Conservation (phyloP, 2,113 vertebrate species). For the Rhineura floridana region DNA sequence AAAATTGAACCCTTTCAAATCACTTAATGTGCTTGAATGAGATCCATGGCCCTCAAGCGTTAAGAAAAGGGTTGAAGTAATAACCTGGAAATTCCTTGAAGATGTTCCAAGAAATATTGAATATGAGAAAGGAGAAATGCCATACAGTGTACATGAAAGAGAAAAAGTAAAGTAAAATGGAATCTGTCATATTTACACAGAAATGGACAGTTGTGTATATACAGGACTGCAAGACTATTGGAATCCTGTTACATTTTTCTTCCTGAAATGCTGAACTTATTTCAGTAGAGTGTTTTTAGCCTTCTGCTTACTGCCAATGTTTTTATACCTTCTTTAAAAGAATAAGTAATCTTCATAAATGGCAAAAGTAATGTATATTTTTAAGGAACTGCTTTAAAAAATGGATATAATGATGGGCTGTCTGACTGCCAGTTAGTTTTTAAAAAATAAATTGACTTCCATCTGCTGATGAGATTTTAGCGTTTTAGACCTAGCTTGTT, state of each 20-base stretch:
- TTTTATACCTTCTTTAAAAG: constrained; percentile 11
- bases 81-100: constrained; percentile 7
- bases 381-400: not conserved
- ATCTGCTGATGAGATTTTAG: not conserved
- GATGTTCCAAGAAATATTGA: not conserved
- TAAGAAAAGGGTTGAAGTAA: constrained; percentile 5
- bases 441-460: not conserved
- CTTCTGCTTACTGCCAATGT: not conserved
- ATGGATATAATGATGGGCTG: constrained; percentile 3
- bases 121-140: constrained; percentile 10
- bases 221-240: not conserved
- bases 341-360: not conserved
- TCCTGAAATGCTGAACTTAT: not conserved
- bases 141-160: not conserved
- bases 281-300: not conserved
- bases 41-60: constrained; percentile 31
- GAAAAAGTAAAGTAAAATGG: not conserved
- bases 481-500: not conserved
- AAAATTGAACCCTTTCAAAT: constrained; percentile 28
- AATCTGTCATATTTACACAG: not conserved
- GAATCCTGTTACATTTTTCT: constrained; percentile 7
- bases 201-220: constrained; percentile 19
- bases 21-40: constrained; percentile 41
- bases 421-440: not conserved
- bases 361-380: not conserved